Evolutionary conservation across 2,113 vertebrate genomes (phyloP), one percentile per base, ranked within the genome.

Genomic region (Tachuris rubrigastra): DNA sequence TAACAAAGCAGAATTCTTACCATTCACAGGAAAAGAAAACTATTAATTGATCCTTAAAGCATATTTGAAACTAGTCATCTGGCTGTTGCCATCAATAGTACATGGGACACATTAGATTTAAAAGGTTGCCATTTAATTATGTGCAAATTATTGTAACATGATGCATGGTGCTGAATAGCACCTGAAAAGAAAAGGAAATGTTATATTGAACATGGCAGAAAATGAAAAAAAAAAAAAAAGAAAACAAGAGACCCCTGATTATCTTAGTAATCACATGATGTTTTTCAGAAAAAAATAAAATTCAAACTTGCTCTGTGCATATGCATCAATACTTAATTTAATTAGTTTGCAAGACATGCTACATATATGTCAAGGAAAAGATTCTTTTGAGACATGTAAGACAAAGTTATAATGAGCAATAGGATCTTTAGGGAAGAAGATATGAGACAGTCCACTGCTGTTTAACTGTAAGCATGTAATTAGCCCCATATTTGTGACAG

Each of bases 21-120:
- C 59, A 85, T 92, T 96, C 58, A 71, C 39, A 68, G 82, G 72
- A 81, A 97, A 97, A 81, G 72, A 85, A 92, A 95, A 94, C 59
- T 95, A 87, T 71, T 87, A 72, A 39, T 85, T 95, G 31, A 91
- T 96, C 67, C 91, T 96, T 88, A 91, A 93, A 92, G 92, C 66
- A 74, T 94, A 88, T 94, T 97, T 97, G 74, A 96, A 95, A 90
- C 59, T 94, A 84, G 65, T 96, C 73, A 95, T 91, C 81, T 95
- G 85, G 50, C 83, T 52, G 78, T 96, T 92, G 75, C 94, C 96
- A 77, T 96, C 94, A 90, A 93, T 47, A 46, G 84, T 86, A 97
- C 53, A 56, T 52, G 87, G 66, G 93, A 76, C 78, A 97, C 35
- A 62, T 89, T 90, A 80, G 85, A 27, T 92, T 90, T 95, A 63